A percentile compares a stretch with the other conserved stretches of the same genome.
Conservation (phyloP, 2,113 vertebrate species). For the Pogona vitticeps region DNA sequence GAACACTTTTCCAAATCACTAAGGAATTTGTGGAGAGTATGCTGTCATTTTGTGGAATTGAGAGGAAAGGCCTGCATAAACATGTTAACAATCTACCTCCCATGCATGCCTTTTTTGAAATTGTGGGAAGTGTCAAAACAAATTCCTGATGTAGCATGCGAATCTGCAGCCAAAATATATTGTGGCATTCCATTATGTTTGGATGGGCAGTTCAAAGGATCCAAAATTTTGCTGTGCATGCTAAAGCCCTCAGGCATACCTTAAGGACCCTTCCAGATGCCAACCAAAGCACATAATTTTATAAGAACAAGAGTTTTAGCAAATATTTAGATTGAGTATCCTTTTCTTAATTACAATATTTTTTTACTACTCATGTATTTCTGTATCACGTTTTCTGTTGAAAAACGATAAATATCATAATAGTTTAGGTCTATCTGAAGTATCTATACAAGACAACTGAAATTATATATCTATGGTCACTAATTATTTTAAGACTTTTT, state of each 20-base stretch:
- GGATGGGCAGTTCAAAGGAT: neutral
- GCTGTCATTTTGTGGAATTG: too few relatives aligned
- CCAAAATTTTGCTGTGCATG: neutral
- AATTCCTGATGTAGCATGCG: neutral
- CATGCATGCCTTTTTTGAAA: too few relatives aligned
- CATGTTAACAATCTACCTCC: too few relatives aligned
- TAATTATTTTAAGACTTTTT: too few relatives aligned
- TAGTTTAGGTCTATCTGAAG: neutral
- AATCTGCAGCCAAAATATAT: neutral
- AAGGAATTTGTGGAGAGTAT: neutral
- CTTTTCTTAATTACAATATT: neutral
- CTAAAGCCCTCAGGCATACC: neutral
- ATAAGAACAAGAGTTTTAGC: neutral
- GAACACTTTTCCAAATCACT: neutral
- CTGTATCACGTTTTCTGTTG: neutral
- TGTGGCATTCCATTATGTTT: neutral
- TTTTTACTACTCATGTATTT: neutral
- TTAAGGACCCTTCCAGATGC: neutral
- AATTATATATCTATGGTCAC: too few relatives aligned
- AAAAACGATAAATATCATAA: neutral
- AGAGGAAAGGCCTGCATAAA: conserved; percentile 1
- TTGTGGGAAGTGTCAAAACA: neutral
- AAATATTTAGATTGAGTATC: neutral
- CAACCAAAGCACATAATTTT: neutral
- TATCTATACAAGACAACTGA: neutral